Conservation (phyloP, 2,888 invertebrate species). For the Sphinx pinastri region DNA sequence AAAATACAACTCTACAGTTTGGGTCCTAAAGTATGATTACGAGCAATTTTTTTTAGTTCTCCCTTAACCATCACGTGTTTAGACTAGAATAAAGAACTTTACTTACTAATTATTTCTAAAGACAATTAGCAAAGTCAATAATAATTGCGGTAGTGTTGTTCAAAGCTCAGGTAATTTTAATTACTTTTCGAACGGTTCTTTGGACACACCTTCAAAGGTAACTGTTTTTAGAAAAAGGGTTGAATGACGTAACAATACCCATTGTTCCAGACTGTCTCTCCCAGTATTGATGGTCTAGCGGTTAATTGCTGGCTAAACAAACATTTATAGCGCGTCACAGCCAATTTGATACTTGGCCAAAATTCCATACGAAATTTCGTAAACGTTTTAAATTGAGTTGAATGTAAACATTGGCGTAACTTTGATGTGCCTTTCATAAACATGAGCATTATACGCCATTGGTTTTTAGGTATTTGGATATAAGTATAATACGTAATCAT, state of each 20-base stretch:
- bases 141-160: constrained; percentile 12
- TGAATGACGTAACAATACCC: constrained; percentile 49
- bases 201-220: not conserved
- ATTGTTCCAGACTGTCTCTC: constrained; percentile 48
- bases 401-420: constrained; percentile 14
- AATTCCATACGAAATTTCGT: not conserved
- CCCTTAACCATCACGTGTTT: too few species aligned
- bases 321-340: constrained; percentile 31
- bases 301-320: constrained; percentile 68
- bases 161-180: constrained; percentile 14
- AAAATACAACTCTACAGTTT: too few species aligned
- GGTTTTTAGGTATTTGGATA: not conserved
- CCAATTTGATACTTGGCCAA: constrained; percentile 28
- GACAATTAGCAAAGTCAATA: not conserved
- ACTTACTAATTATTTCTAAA: not conserved
- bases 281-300: constrained; percentile 57
- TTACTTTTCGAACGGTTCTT: constrained; percentile 11
- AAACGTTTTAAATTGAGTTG: not conserved
- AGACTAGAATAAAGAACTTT: not conserved
- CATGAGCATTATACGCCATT: not conserved
- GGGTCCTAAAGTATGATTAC: too few species aligned
- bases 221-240: constrained; percentile 55
- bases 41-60: too few species aligned
- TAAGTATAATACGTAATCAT: too few species aligned
- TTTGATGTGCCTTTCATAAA: constrained; percentile 14